A percentile compares a stretch with the other conserved stretches of the same genome.
Conservation (phyloP, 2,888 invertebrate species). For the Heliconius cydno region DNA sequence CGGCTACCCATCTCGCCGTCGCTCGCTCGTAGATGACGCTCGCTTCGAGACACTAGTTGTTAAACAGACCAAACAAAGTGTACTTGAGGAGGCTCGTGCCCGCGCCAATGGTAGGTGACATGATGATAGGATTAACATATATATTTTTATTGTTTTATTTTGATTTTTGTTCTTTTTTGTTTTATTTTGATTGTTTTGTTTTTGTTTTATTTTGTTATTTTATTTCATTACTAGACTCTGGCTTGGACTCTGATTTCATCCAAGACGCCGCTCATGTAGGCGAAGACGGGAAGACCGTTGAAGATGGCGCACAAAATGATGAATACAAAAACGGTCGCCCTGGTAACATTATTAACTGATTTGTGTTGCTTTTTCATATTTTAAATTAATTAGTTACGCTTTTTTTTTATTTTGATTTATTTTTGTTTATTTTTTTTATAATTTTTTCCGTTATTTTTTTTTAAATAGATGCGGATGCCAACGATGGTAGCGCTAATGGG, state of each 20-base stretch:
- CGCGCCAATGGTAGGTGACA: slow-evolving; percentile 90
- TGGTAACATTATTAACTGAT: slow-evolving; percentile 71
- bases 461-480: slow-evolving; percentile 75
- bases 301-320: slow-evolving; percentile 76
- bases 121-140: neutral
- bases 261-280: slow-evolving; percentile 81
- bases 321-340: slow-evolving; percentile 81
- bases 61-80: slow-evolving; percentile 96
- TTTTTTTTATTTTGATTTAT: slow-evolving; percentile 41
- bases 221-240: slow-evolving; percentile 79
- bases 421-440: slow-evolving; percentile 49
- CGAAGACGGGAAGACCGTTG: slow-evolving; percentile 74
- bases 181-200: slow-evolving; percentile 44
- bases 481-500: slow-evolving; percentile 67
- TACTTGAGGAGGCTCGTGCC: slow-evolving; percentile 94
- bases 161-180: slow-evolving; percentile 32
- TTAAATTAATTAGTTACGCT: slow-evolving; percentile 46
- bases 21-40: slow-evolving; percentile 98
- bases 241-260: slow-evolving; percentile 85
- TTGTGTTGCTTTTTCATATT: slow-evolving; percentile 39
- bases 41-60: slow-evolving; percentile 98
- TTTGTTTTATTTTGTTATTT: slow-evolving; percentile 36
- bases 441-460: slow-evolving; percentile 56
- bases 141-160: slow-evolving; percentile 5
- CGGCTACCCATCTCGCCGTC: slow-evolving; percentile 97